Evolutionary conservation across 2,113 vertebrate genomes (phyloP), one percentile per base, ranked within the genome.

Genomic region (Chionodraco myersi): DNA sequence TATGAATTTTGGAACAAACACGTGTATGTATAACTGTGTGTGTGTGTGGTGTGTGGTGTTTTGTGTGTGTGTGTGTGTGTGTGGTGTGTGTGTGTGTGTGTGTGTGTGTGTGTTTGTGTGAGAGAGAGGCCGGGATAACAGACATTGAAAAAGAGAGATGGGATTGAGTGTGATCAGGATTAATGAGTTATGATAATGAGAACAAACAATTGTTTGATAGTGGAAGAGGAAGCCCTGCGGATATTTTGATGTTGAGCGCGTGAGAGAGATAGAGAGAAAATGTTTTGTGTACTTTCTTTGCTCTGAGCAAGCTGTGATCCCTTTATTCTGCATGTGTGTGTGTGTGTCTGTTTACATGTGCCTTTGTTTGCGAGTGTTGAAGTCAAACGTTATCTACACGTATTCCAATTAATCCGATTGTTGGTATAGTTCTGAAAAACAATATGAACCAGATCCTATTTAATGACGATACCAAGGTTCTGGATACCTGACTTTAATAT

Each of bases 161-260:
- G 48, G 75, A 72, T 73, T 73, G 79, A 88, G 84, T 86, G 70
- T 88, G 80, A 92, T 92, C 86, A 82, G 78, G 82, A 89, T 93
- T 89, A 92, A 91, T 88, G 87, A 86, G 87, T 92, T 91, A 87
- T 92, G 79, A 88, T 88, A 90, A 90, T 86, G 78, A 84, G 89
- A 91, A 90, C 87, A 91, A 93, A 89, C 86, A 92, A 89, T 63
- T 82, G 86, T 89, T 90, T 86, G 87, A 88, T 85, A 89, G 77
- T 71, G 82, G 75, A 87, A 67, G 61, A 86, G 81, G 83, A 89
- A 85, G 59, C 85, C 86, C 83, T 79, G 73, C 58, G 89, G 89
- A 86, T 86, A 77, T 88, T 86, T 80, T 89, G 64, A 70, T 41
- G 80, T 26, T 61, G 49, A 66, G 54, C 1, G 26, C 44, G 71